These are phyloP conservation scores for Perognathus longimembris DNA, from an alignment of 2,113 vertebrate species.

Conservation along the genomic window DNA sequence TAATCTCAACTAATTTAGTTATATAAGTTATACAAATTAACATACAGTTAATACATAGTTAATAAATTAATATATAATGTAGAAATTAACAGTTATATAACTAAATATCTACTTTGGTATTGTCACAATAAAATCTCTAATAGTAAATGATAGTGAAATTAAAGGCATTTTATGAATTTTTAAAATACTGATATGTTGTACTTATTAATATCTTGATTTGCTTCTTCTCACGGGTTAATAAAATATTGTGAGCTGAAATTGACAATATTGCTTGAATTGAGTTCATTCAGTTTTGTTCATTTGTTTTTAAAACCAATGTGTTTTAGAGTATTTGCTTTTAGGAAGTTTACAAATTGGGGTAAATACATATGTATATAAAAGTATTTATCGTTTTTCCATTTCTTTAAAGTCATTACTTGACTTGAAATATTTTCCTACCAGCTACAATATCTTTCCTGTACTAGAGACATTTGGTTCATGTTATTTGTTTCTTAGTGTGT, in stretches of 20 bases:
- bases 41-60: neutral
- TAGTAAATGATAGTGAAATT: neutral
- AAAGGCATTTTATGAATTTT: neutral
- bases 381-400: no score
- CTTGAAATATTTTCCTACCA: constrained; percentile 35
- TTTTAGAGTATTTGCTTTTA: neutral
- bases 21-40: neutral
- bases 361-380: neutral
- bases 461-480: neutral
- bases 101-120: no score
- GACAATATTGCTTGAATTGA: neutral
- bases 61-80: neutral
- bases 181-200: neutral
- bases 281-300: constrained; percentile 3
- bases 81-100: neutral
- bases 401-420: constrained; percentile 5
- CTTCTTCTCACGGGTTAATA: neutral
- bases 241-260: constrained; percentile 38
- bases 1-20: neutral
- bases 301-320: neutral
- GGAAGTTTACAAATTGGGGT: neutral
- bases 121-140: neutral
- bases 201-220: neutral
- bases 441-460: neutral
- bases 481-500: neutral